Percentiles rank a stretch among this genome's conserved stretches.
phyloP scores from a whole-genome alignment of 1,140 invertebrate genomes.

The Mycetomoellerius zeteki region DNA sequence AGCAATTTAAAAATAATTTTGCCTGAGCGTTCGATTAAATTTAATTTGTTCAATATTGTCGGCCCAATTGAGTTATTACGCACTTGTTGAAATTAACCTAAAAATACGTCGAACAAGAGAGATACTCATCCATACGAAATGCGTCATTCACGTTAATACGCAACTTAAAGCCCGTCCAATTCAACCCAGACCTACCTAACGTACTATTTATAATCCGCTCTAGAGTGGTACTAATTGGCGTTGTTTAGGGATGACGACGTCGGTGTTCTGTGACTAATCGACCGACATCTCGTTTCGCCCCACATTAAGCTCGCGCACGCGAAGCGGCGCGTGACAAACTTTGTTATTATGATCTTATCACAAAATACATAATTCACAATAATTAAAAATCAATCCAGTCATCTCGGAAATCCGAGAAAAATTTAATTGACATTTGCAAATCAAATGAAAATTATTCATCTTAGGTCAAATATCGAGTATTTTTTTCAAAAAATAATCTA shows the following conservation, averaged over 20 bases:
- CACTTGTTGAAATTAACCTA: conserved; percentile 44
- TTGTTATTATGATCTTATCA: conserved; percentile 48
- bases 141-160: conserved; percentile 70
- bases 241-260: conserved; percentile 72
- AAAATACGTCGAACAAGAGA: conserved; percentile 15
- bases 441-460: neutral
- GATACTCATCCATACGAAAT: conserved; percentile 34
- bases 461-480: neutral
- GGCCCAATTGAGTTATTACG: conserved; percentile 21
- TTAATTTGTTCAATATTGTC: neutral
- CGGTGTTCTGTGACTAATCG: conserved; percentile 55
- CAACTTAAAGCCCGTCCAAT: conserved; percentile 71
- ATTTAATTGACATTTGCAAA: conserved; percentile 6
- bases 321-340: conserved; percentile 33
- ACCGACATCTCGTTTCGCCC: conserved; percentile 49
- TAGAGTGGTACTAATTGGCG: conserved; percentile 71
- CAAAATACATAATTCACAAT: conserved; percentile 31
- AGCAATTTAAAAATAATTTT: conserved; percentile 7
- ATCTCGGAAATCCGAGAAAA: neutral
- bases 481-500: neutral
- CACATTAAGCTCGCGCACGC: conserved; percentile 40
- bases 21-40: conserved; percentile 1
- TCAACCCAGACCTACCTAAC: conserved; percentile 76
- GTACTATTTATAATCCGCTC: conserved; percentile 71
- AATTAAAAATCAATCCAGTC: conserved; percentile 41